A percentile compares a stretch with the other conserved stretches of the same genome.
phyloP scores from a whole-genome alignment of 2,113 vertebrate genomes.

The Grallaria varia region DNA sequence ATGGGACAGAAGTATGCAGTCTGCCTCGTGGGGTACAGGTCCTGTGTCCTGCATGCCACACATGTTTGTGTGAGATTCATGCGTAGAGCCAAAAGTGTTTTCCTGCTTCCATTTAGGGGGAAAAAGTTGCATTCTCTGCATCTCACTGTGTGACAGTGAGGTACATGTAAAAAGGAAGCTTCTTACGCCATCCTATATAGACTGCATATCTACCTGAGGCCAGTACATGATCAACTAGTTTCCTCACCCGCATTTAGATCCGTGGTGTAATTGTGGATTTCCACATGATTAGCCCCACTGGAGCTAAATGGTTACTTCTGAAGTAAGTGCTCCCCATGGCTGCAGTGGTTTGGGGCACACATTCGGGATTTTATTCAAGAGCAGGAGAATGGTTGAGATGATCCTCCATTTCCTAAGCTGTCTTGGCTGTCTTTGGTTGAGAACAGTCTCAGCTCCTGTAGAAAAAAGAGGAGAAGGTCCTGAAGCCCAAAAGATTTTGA shows the following conservation, averaged over 20 bases:
- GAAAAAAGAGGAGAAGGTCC: background rate
- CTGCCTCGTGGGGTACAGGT: background rate
- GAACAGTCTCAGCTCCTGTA: background rate
- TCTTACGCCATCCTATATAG: background rate
- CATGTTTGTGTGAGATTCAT: accelerated
- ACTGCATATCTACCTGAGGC: background rate
- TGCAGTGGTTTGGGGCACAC: background rate
- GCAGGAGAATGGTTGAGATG: background rate
- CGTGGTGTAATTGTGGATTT: background rate
- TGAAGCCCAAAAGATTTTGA: background rate
- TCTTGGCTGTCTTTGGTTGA: background rate
- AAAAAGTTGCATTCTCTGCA: background rate
- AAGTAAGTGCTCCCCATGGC: background rate
- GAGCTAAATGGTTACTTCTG: background rate
- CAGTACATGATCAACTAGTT: background rate
- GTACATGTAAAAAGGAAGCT: background rate
- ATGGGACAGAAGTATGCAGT: background rate
- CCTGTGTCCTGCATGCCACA: background rate
- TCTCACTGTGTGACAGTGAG: background rate
- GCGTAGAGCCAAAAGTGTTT: background rate
- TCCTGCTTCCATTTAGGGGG: background rate
- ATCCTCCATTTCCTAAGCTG: background rate
- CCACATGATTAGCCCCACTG: background rate
- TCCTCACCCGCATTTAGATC: background rate
- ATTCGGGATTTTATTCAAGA: background rate